Evolutionary conservation across 2,113 vertebrate genomes (phyloP), one percentile per base, ranked within the genome.

Genomic region (Bucco capensis): DNA sequence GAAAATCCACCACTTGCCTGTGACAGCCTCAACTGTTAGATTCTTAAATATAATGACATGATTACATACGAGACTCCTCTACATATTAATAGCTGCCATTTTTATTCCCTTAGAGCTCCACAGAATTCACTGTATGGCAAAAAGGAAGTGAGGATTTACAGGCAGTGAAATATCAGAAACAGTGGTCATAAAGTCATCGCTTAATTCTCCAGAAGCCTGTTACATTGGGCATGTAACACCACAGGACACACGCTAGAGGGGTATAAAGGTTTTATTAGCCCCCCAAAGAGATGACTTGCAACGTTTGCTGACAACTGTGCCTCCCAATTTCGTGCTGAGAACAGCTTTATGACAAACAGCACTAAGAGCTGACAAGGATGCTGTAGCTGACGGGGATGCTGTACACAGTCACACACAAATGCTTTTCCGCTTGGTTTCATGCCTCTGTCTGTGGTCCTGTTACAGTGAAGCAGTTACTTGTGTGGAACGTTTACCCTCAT

Each of bases 311-410:
- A 66, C n/a, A 70, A n/a, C n/a, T 16, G 8, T 23, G 27, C 37
- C 35, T 57, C 54, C 65, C 69, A 60, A 87, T 91, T 60, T 74
- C 33, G 18, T 6, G 21, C 80, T 38, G 46, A 46, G 37, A 74
- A 61, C 28, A 78, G 80, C 73, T 78, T 78, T 81, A 25, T 0
- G 53, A 33, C 21, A 18, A 69, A n/a, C 58, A 1, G 0, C 15
- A 15, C 46, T 24, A 53, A 40, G 0, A 79, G 70, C 69, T 5
- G 57, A 49, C n/a, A 37, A 0, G 0, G 60, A 30, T 57, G 40
- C 65, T 78, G 30, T 23, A 51, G 70, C 69, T 5, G 57, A 49
- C n/a, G 33, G 0, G 0, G 60, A 30, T 57, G 40, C 65, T 78
- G 30, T 23, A 51, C 28, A 44, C 1, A 75, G 53, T 4, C 46